phyloP scores from a whole-genome alignment of 2,113 vertebrate species.

The Theristicus caerulescens region DNA sequence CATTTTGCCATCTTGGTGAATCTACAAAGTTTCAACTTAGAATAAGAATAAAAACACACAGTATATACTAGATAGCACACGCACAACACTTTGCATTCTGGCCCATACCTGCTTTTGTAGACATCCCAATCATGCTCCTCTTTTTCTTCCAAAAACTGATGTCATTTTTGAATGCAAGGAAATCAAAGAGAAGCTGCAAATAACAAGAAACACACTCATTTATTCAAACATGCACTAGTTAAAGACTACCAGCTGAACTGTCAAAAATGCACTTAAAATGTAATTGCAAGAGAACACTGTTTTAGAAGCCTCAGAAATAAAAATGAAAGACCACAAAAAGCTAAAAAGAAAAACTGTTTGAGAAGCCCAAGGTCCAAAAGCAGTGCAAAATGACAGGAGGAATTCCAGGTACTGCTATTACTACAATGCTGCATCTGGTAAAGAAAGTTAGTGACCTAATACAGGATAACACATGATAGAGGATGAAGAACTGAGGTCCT shows the following conservation, averaged over 20 bases:
- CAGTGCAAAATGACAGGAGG: background rate
- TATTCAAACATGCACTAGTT: background rate
- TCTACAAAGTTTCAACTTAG: background rate
- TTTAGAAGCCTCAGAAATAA: background rate
- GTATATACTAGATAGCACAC: fast-evolving
- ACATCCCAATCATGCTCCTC: slow-evolving; percentile 98
- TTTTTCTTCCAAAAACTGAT: slow-evolving; percentile 99
- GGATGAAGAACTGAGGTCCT: background rate
- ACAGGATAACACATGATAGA: background rate
- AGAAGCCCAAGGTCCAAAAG: background rate
- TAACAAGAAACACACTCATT: background rate
- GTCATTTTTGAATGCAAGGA: slow-evolving; percentile 98
- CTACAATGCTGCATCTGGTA: background rate
- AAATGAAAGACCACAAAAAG: background rate
- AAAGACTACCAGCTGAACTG: background rate
- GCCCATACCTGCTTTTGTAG: slow-evolving; percentile 90
- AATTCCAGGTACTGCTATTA: background rate
- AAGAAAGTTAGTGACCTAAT: background rate
- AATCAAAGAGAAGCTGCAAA: slow-evolving; percentile 94
- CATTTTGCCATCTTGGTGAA: background rate
- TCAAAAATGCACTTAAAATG: background rate
- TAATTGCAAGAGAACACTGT: background rate
- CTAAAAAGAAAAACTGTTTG: background rate
- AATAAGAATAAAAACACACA: background rate
- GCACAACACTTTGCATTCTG: background rate